A percentile compares a stretch with the other conserved stretches of the same genome.
These are phyloP conservation scores for Myiotriccus ornatus DNA, from an alignment of 2,797 vertebrate species.

Conservation along the genomic window DNA sequence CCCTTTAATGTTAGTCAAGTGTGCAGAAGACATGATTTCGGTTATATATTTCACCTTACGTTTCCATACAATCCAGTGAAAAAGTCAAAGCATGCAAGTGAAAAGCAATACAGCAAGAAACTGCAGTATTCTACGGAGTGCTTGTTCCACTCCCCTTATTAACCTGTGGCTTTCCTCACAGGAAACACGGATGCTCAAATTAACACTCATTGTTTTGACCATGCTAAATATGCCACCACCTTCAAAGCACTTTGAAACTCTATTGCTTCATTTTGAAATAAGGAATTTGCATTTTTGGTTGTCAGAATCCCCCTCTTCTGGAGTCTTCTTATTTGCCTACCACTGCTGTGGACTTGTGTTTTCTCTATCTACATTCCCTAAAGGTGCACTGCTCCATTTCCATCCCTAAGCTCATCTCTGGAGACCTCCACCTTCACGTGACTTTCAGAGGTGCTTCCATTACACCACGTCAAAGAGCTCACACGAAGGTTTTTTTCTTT, in stretches of 20 bases:
- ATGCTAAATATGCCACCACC: not conserved
- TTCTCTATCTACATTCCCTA: not conserved
- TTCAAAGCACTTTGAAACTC: not conserved
- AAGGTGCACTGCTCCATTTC: not conserved
- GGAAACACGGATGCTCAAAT: not conserved
- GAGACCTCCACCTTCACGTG: not conserved
- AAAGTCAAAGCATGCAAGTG: not conserved
- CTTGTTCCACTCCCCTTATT: not conserved
- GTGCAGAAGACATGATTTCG: accelerated
- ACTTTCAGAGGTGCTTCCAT: not conserved
- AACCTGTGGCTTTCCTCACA: not conserved
- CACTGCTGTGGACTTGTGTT: not conserved
- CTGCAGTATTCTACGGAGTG: not conserved
- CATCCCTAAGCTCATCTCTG: not conserved
- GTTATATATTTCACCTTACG: not conserved
- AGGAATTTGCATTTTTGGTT: not conserved
- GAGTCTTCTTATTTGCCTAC: not conserved
- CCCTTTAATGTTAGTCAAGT: accelerated
- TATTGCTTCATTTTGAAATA: not conserved
- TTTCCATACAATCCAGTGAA: not conserved
- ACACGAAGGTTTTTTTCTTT: not conserved
- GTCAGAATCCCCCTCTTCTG: not conserved
- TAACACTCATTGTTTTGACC: not conserved
- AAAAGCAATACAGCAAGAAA: not conserved
- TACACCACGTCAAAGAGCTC: not conserved